A percentile compares a stretch with the other conserved stretches of the same genome.
Conservation (phyloP, 2,113 vertebrate species). For the Cichladusa arquata region DNA sequence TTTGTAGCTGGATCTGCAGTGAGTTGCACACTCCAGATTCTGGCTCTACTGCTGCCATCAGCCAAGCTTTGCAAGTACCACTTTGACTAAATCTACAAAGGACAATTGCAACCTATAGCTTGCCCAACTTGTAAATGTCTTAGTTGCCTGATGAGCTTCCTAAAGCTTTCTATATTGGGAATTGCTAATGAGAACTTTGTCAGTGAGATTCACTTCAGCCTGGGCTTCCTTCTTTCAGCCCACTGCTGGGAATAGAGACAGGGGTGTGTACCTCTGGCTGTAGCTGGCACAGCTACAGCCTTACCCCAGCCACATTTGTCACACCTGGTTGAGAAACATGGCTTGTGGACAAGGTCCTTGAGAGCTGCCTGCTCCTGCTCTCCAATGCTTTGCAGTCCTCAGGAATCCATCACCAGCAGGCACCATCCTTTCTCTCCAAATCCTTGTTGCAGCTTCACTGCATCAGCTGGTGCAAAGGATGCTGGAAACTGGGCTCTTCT, state of each 20-base stretch:
- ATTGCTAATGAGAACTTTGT: background rate
- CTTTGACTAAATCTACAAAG: background rate
- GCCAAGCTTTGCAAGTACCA: background rate
- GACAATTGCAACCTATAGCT: background rate
- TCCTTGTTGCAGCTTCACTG: background rate
- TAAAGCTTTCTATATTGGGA: background rate
- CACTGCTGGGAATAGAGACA: background rate
- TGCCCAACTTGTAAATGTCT: background rate
- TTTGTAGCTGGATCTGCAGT: background rate
- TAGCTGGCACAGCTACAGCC: background rate
- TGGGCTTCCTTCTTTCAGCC: background rate
- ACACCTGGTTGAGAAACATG: background rate
- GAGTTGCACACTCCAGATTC: background rate
- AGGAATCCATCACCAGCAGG: background rate
- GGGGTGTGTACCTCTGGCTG: background rate
- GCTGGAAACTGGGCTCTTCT: background rate
- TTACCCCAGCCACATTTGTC: background rate
- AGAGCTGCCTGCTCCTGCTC: background rate
- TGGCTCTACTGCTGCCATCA: background rate
- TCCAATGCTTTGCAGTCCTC: background rate
- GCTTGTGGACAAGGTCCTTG: background rate
- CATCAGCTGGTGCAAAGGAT: background rate
- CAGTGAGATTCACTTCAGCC: background rate
- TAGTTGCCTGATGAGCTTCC: background rate
- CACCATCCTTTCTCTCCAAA: fast-evolving